Percentiles rank a stretch among this genome's conserved stretches.
Conservation (phyloP, 2,113 vertebrate species). For the Phrynosoma platyrhinos region DNA sequence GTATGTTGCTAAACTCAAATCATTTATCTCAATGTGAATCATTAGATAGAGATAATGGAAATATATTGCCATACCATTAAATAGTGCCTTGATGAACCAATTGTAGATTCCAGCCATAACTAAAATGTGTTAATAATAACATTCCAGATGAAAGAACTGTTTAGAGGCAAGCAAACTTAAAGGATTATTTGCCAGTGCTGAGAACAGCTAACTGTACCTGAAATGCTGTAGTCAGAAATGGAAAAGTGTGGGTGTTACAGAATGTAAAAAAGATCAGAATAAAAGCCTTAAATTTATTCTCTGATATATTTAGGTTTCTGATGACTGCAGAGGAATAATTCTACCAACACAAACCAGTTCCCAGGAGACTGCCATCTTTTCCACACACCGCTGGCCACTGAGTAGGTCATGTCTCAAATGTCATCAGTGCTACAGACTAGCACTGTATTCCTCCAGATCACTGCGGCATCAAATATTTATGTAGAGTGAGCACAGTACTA, state of each 20-base stretch:
- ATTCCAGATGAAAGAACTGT: background rate
- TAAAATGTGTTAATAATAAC: background rate
- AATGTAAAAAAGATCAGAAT: fast-evolving
- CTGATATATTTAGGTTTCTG: background rate
- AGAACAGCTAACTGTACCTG: background rate
- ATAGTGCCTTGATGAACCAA: background rate
- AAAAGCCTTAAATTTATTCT: background rate
- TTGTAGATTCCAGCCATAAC: background rate
- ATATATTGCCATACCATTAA: background rate
- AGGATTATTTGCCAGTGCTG: background rate
- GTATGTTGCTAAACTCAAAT: constrained; percentile 16
- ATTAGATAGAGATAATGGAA: constrained; percentile 14
- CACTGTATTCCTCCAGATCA: background rate
- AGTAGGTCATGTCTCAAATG: background rate
- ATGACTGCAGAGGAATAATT: background rate
- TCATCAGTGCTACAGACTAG: background rate
- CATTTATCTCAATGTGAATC: background rate
- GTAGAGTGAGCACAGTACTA: background rate
- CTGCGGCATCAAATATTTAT: background rate
- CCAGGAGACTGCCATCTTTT: background rate
- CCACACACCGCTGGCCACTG: background rate
- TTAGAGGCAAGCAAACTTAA: background rate
- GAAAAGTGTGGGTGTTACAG: background rate
- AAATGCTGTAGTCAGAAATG: background rate
- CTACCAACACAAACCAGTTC: background rate